Evolutionary conservation across 2,888 invertebrate genomes (phyloP), one percentile per base, ranked within the genome.

Genomic region (Muscina levida): DNA sequence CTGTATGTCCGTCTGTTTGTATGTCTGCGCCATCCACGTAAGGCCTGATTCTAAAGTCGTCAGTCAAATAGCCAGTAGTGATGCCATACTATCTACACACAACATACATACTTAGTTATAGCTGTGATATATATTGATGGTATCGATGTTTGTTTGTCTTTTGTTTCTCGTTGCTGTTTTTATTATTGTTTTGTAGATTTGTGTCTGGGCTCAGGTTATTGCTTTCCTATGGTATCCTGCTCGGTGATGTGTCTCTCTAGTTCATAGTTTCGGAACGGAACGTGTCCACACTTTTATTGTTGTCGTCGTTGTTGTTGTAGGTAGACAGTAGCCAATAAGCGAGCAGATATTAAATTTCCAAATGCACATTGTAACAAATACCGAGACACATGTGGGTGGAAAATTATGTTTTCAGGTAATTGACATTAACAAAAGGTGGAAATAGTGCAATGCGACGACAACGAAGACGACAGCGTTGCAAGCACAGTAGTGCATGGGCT

Each of bases 171-270:
- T 77, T 31, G 31, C 31, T 31, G 31, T 71, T 80, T 77, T n/a
- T n/a, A n/a, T n/a, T 31, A 77, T 81, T 77, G 81, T 81, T 77
- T 75, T 77, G 74, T 81, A 81, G 77, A 81, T 81, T 81, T 77
- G 74, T 51, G 72, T 48, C 31, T 72, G 68, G 68, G 42, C 72
- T 75, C 73, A 74, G 73, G 73, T 74, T 67, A n/a, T 48, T 22
- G 77, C 77, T 77, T 81, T 81, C 73, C 81, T 81, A 81, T 81
- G 81, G 81, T 81, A 81, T 81, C 81, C 81, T 68, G 51, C 51
- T 53, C 68, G 62, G 75, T 10, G n/a, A n/a, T n/a, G n/a, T n/a
- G n/a, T n/a, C n/a, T n/a, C 19, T 15, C 15, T 19, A 2, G 65
- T 73, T 51, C 59, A 10, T 15, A 17, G n/a, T 59, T 68, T 42